phyloP scores from a whole-genome alignment of 2,888 invertebrate species.

The Ischnus inquisitorius region DNA sequence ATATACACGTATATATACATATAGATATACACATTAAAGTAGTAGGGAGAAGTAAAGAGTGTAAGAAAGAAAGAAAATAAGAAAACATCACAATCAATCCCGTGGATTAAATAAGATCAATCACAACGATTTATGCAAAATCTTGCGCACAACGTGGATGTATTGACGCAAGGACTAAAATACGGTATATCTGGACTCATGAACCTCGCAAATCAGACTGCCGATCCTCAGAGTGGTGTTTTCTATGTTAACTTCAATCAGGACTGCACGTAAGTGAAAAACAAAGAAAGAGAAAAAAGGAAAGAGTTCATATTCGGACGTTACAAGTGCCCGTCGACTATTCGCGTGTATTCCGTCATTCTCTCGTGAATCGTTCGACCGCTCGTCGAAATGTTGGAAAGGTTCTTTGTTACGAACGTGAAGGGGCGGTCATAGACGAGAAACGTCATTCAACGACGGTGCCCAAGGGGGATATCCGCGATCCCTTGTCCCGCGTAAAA shows the following conservation, averaged over 20 bases:
- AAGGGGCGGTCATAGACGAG: not conserved
- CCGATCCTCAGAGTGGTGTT: conserved; percentile 93
- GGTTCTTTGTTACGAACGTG: conserved; percentile 22
- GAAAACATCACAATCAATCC: conserved; percentile 66
- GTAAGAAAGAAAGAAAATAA: conserved; percentile 31
- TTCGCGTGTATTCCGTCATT: conserved; percentile 37
- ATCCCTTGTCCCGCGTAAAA: conserved; percentile 65
- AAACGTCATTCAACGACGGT: conserved; percentile 10
- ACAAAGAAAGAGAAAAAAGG: not conserved
- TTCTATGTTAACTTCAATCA: conserved; percentile 99
- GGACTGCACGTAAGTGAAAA: conserved; percentile 96
- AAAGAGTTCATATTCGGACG: not conserved
- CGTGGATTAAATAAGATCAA: conserved; percentile 65
- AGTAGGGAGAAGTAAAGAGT: conserved; percentile 17
- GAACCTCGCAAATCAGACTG: conserved; percentile 93
- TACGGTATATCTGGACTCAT: conserved; percentile 90
- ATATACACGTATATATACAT: not conserved
- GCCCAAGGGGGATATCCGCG: not conserved
- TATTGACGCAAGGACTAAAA: conserved; percentile 86
- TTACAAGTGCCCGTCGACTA: not conserved
- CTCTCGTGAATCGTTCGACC: not conserved
- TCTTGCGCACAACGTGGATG: conserved; percentile 85
- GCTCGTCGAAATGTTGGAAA: not conserved
- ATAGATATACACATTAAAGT: not conserved
- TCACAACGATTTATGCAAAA: conserved; percentile 84